These are phyloP conservation scores for Scaptomyza tumidula DNA, from an alignment of 2,888 invertebrate species.

Conservation along the genomic window DNA sequence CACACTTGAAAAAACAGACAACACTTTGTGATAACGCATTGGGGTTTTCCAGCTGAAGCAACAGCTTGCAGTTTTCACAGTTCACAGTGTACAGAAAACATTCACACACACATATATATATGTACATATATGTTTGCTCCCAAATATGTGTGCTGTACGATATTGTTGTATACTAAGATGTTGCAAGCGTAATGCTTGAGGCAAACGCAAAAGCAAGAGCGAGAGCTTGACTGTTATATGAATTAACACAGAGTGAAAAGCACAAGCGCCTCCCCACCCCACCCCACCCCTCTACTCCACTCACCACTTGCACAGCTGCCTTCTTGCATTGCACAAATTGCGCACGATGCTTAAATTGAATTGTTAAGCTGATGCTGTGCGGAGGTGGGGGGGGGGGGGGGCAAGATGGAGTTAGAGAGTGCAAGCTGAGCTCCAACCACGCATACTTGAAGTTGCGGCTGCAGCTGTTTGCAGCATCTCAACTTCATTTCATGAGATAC, in stretches of 20 bases:
- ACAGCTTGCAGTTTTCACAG: conserved; percentile 20
- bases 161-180: conserved; percentile 28
- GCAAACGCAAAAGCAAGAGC: conserved; percentile 39
- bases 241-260: conserved; percentile 69
- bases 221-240: conserved; percentile 64
- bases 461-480: conserved; percentile 48
- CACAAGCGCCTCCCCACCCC: conserved; percentile 37
- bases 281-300: background rate
- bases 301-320: background rate
- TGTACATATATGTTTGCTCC: conserved; percentile 9
- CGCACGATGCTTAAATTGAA: conserved; percentile 79
- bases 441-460: conserved; percentile 73
- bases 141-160: conserved; percentile 10
- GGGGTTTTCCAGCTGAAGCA: conserved; percentile 2
- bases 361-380: conserved; percentile 55
- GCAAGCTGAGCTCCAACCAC: conserved; percentile 46
- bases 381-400: background rate
- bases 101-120: conserved; percentile 4
- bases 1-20: conserved; percentile 53
- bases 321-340: conserved; percentile 70
- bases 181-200: conserved; percentile 27
- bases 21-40: conserved; percentile 46
- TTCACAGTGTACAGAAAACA: conserved; percentile 34
- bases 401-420: background rate
- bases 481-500: conserved; percentile 72